phyloP scores from a whole-genome alignment of 37 sponge, comb jelly and placozoan genomes.

The Ianthella basta region DNA sequence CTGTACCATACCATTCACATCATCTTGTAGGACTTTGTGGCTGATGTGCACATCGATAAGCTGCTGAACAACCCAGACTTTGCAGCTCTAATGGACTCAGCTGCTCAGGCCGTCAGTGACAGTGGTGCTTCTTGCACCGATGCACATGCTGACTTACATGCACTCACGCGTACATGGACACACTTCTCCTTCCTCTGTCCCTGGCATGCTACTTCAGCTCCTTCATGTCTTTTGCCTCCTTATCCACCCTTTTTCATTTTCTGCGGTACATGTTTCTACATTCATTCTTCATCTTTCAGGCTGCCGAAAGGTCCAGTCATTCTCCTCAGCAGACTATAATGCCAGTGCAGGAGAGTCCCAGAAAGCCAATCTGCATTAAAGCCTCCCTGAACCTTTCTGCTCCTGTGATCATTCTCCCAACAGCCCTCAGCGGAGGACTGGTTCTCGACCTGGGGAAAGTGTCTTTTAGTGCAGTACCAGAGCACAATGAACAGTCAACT shows the following conservation, averaged over 20 bases:
- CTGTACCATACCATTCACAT: too few species aligned
- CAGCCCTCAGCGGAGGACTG: neutral
- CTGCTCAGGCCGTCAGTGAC: neutral
- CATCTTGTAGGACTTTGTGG: slow-evolving; percentile 18
- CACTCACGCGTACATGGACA: too few species aligned
- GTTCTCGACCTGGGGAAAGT: slow-evolving; percentile 6
- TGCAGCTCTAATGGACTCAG: neutral
- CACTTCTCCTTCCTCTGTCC: too few species aligned
- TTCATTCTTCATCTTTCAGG: too few species aligned
- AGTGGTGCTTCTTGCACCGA: too few species aligned
- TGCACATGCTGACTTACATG: too few species aligned
- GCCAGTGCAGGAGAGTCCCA: neutral
- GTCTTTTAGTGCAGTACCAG: neutral
- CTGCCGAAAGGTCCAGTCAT: too few species aligned
- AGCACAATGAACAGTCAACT: neutral
- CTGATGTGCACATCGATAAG: neutral
- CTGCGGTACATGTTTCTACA: too few species aligned
- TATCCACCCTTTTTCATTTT: too few species aligned
- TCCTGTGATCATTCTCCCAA: slow-evolving; percentile 13
- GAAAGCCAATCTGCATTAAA: neutral
- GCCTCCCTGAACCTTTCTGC: slow-evolving; percentile 11
- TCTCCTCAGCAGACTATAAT: too few species aligned
- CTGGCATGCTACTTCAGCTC: too few species aligned
- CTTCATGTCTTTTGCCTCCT: too few species aligned
- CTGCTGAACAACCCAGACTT: neutral